Evolutionary conservation across 2,888 invertebrate genomes (phyloP), one percentile per base, ranked within the genome.

Genomic region (Aphodius sticticus): DNA sequence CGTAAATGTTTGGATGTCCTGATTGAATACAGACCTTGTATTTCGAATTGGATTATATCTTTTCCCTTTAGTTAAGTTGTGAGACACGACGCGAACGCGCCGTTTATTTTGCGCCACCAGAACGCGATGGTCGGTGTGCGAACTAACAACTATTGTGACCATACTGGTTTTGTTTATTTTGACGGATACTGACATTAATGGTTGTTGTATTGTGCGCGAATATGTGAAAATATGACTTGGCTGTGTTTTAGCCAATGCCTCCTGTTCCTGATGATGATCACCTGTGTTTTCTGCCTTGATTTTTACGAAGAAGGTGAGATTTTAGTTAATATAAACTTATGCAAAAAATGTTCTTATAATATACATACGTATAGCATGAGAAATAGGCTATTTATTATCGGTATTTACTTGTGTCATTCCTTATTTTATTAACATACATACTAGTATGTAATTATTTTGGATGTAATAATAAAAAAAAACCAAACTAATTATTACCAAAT

Each of bases 1-100:
- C 81, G 86, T 87, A 88, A 88, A 87, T 88, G 87, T 88, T 88
- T 87, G 87, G 87, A 87, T 88, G 85, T 85, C 84, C 84, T 87
- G 88, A 88, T 87, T 83, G 85, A 87, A 86, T 85, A 85, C 88
- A 88, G 87, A 86, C 84, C 84, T 81, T 82, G 83, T 83, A 85
- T 87, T 86, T 84, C 84, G 85, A 86, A 86, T 85, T 86, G 35
- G 86, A 86, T 86, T 86, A 85, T 86, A 85, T 86, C 80, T 76
- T 16, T 35, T 26, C 26, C 35, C 15, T 36, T 74, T 15, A 78
- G 74, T 53, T 15, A 38, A 69, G 53, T n/a, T 69, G 26, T 12
- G 5, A 14, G 15, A n/a, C 15, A 70, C 71, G 80, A 16, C 9
- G 9, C 6, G 38, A 71, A 36, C 69, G 78, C 35, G n/a, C 37